Conservation (phyloP, 2,113 vertebrate species). For the Phalacrocorax aristotelis region DNA sequence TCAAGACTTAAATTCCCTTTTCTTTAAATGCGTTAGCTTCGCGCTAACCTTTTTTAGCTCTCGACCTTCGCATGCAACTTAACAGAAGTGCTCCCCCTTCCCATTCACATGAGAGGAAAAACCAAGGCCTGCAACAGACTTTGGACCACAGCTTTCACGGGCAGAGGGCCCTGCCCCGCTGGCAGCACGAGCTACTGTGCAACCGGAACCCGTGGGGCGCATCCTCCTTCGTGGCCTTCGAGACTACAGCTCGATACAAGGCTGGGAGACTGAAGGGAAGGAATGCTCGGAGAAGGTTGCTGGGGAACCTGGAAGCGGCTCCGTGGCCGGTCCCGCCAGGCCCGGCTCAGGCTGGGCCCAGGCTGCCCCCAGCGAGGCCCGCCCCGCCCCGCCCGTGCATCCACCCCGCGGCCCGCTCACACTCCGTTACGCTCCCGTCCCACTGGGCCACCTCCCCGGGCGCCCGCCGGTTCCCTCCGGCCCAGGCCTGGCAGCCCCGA, state of each 20-base stretch:
- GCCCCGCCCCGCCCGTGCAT: not conserved
- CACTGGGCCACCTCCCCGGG: not conserved
- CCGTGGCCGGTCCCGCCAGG: not conserved
- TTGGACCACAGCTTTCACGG: accelerated
- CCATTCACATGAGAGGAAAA: accelerated
- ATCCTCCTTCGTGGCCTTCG: not conserved
- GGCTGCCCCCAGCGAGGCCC: too few species aligned
- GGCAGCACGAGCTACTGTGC: accelerated
- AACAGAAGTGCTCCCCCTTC: not conserved
- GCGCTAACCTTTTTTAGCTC: not conserved
- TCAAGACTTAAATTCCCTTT: not conserved
- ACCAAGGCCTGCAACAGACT: too few species aligned
- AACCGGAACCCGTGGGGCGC: accelerated
- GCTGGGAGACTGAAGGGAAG: not conserved
- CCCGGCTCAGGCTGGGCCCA: not conserved
- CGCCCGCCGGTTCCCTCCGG: too few species aligned
- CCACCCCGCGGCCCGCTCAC: accelerated
- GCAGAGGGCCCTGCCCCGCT: not conserved
- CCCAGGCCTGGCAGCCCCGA: not conserved
- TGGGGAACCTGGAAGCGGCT: not conserved
- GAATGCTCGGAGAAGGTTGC: not conserved
- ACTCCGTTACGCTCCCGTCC: not conserved
- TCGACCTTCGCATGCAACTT: not conserved
- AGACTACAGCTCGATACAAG: not conserved
- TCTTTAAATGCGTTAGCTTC: not conserved